Conservation (phyloP, 2,797 vertebrate species). For the Petrocephalus sullivani region DNA sequence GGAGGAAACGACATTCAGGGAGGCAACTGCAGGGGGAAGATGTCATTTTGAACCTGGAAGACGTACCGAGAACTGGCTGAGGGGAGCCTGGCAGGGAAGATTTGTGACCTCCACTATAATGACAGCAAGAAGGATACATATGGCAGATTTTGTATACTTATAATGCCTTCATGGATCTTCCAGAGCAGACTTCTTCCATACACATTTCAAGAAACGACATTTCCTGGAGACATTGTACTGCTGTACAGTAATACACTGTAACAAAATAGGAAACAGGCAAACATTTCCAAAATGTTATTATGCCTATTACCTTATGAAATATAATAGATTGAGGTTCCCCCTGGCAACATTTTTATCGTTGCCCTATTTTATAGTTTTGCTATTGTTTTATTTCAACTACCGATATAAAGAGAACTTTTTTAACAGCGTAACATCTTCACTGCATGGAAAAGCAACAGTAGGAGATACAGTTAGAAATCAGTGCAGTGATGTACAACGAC, state of each 20-base stretch:
- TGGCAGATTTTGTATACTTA: background rate
- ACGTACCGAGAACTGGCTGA: slow-evolving; percentile 63
- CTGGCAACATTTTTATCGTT: background rate
- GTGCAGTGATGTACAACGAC: background rate
- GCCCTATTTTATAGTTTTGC: background rate
- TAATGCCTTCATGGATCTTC: background rate
- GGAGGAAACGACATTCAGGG: slow-evolving; percentile 53
- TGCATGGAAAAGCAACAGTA: background rate
- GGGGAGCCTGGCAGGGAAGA: slow-evolving; percentile 52
- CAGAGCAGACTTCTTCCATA: background rate
- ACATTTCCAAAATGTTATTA: background rate
- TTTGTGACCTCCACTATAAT: slow-evolving; percentile 60
- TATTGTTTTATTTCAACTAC: background rate
- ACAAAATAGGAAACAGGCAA: background rate
- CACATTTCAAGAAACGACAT: background rate
- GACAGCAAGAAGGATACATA: slow-evolving; percentile 38
- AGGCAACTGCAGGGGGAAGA: slow-evolving; percentile 51
- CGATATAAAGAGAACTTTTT: background rate
- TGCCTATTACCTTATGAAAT: background rate
- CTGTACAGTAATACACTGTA: background rate
- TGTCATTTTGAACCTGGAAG: slow-evolving; percentile 52
- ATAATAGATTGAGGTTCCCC: background rate
- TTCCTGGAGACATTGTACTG: background rate
- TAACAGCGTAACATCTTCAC: background rate
- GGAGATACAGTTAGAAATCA: background rate